These are phyloP conservation scores for Palythoa grandis DNA, from an alignment of 92 coral and sea anemone genomes.

Conservation along the genomic window DNA sequence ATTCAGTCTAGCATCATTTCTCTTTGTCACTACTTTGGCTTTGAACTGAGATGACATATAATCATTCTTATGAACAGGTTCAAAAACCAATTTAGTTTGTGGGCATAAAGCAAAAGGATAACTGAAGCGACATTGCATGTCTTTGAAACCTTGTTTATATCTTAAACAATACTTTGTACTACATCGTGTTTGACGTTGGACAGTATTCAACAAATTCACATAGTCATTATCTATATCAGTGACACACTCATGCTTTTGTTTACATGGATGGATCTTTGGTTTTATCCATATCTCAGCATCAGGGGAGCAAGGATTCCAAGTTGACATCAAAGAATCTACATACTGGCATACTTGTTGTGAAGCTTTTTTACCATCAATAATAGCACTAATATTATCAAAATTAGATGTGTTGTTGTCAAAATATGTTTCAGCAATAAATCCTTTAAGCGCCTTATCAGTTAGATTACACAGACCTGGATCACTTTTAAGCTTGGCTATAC, in stretches of 20 bases:
- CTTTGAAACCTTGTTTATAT: constrained; percentile 25
- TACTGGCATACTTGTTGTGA: not conserved
- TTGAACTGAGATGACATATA: no score
- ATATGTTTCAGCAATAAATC: not conserved
- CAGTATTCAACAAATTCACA: not conserved
- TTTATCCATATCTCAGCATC: not conserved
- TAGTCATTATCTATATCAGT: not conserved
- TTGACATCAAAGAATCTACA: not conserved
- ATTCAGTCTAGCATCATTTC: no score
- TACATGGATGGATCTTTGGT: constrained; percentile 1
- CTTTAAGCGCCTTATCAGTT: not conserved
- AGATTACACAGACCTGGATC: not conserved
- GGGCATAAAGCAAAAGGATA: not conserved
- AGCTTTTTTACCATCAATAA: not conserved
- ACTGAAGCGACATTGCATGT: constrained; percentile 47
- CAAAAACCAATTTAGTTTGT: not conserved
- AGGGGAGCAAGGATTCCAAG: not conserved
- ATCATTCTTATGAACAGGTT: not conserved
- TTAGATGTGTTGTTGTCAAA: not conserved
- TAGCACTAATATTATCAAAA: no score
- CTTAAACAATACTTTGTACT: constrained; percentile 52
- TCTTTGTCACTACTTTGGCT: no score
- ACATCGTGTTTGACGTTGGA: constrained; percentile 42
- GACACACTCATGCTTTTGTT: not conserved
- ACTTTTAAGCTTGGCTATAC: no score